Percentiles rank a stretch among this genome's conserved stretches.
Conservation (phyloP, 2,113 vertebrate genomes). For the Carassius carassius region DNA sequence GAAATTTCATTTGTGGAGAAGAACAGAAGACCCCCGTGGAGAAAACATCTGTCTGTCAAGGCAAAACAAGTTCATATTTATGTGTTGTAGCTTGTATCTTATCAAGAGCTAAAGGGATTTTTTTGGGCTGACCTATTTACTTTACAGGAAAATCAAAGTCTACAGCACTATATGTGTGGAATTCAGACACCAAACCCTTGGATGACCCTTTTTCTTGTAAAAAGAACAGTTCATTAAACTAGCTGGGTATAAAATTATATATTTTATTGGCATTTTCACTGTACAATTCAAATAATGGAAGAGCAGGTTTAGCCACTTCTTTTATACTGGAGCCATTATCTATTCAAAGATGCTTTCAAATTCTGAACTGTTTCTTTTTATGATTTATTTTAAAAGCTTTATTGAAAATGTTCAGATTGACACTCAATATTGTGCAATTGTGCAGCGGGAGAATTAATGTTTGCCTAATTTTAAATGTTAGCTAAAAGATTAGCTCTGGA, state of each 20-base stretch:
- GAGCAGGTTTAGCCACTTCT: background rate
- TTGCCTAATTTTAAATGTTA: background rate
- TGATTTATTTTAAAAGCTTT: background rate
- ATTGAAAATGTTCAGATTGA: background rate
- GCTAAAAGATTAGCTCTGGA: background rate
- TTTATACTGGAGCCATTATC: background rate
- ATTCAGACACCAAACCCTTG: too few species aligned
- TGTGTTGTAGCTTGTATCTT: slow-evolving; percentile 58
- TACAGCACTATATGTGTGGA: background rate
- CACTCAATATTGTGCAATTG: slow-evolving; percentile 5
- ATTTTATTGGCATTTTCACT: background rate
- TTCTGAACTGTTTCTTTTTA: background rate
- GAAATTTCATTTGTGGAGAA: background rate
- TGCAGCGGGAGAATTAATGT: background rate
- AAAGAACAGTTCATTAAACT: background rate
- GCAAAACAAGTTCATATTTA: slow-evolving; percentile 71
- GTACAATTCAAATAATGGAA: background rate
- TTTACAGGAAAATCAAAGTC: slow-evolving; percentile 43
- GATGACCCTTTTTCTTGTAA: too few species aligned
- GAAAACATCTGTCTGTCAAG: too few species aligned
- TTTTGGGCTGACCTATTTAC: slow-evolving; percentile 42
- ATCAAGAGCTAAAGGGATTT: background rate
- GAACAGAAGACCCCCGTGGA: background rate
- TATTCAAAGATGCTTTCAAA: background rate
- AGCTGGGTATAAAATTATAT: too few species aligned